Evolutionary conservation across 2,888 invertebrate genomes (phyloP).

Genomic region (Cantharis flavilabris): DNA sequence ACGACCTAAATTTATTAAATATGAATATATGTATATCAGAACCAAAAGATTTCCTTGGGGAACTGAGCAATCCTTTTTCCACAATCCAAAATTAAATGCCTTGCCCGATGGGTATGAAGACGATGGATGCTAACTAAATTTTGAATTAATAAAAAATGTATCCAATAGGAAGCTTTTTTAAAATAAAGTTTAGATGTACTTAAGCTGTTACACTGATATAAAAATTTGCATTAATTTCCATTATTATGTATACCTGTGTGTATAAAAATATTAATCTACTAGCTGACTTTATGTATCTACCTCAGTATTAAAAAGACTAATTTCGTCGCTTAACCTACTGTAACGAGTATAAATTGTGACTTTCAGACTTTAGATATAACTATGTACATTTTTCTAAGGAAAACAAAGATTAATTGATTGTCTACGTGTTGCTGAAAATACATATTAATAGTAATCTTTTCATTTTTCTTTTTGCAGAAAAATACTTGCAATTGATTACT

Average conservation of each 20-base stretch:
- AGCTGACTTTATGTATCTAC: neutral
- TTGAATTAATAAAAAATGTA: neutral
- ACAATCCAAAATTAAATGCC: slow-evolving; percentile 78
- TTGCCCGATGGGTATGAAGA: slow-evolving; percentile 81
- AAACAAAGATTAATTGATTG: neutral
- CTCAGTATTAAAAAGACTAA: neutral
- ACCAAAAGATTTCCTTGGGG: slow-evolving; percentile 92
- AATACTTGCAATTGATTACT: no score
- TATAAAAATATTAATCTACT: neutral
- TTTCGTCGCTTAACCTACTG: neutral
- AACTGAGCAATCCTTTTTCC: slow-evolving; percentile 75
- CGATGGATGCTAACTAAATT: slow-evolving; percentile 33
- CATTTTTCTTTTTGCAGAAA: no score
- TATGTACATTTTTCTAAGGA: neutral
- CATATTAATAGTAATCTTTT: no score
- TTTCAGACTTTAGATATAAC: neutral
- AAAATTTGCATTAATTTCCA: neutral
- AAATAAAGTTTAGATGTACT: neutral
- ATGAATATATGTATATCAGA: slow-evolving; percentile 76
- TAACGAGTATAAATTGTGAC: neutral
- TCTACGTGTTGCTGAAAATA: no score
- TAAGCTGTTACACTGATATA: neutral
- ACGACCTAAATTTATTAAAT: slow-evolving; percentile 74
- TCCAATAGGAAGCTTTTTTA: neutral
- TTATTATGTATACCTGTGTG: neutral